phyloP scores from a whole-genome alignment of 2,888 invertebrate genomes.

The Phaedon cochleariae region DNA sequence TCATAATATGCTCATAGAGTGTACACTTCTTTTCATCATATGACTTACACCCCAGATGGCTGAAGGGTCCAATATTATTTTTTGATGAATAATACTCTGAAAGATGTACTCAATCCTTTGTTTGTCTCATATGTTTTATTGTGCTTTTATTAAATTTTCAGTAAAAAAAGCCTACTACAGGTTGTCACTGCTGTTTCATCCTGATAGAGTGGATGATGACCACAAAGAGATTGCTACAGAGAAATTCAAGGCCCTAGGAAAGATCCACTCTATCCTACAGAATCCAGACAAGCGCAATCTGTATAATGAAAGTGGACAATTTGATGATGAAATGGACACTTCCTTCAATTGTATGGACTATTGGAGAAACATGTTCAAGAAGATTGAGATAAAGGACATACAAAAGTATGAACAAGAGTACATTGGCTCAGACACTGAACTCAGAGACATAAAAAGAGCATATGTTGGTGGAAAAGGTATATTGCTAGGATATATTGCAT shows the following conservation, averaged over 20 bases:
- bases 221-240: conserved; percentile 85
- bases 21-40: too few relatives aligned
- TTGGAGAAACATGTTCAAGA: conserved; percentile 89
- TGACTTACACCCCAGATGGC: too few relatives aligned
- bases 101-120: too few relatives aligned
- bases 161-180: conserved; percentile 96
- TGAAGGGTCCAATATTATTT: too few relatives aligned
- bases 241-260: conserved; percentile 91
- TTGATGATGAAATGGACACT: conserved; percentile 77
- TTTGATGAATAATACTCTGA: too few relatives aligned
- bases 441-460: conserved; percentile 79
- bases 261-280: conserved; percentile 86
- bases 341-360: conserved; percentile 84
- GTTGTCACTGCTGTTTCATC: conserved; percentile 89
- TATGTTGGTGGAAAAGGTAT: conserved; percentile 81
- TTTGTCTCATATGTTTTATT: too few relatives aligned
- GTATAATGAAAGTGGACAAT: conserved; percentile 89
- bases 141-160: too few relatives aligned
- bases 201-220: conserved; percentile 83
- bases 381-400: conserved; percentile 87
- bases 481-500: too few relatives aligned
- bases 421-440: conserved; percentile 84
- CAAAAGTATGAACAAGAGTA: conserved; percentile 87
- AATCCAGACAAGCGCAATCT: conserved; percentile 82
- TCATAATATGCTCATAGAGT: conserved; percentile 29